Percentiles rank a stretch among this genome's conserved stretches.
These are phyloP conservation scores for Aphaenogaster rudis DNA, from an alignment of 1,140 invertebrate species.

Conservation along the genomic window DNA sequence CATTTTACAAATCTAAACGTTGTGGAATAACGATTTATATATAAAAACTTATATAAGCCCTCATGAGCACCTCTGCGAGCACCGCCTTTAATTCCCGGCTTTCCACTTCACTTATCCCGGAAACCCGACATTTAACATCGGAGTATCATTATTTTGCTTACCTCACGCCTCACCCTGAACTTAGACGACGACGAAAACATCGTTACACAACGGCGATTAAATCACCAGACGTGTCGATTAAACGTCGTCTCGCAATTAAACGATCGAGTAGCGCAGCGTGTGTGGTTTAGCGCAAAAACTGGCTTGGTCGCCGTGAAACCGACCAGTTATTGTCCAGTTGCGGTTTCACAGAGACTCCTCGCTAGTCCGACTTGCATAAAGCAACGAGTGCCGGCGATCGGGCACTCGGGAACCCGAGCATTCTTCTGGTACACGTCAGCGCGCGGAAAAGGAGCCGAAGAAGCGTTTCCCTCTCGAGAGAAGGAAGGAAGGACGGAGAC, in stretches of 20 bases:
- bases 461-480: constrained; percentile 44
- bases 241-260: background rate
- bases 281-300: background rate
- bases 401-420: constrained; percentile 21
- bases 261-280: no score
- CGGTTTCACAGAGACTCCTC: constrained; percentile 9
- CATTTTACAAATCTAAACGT: background rate
- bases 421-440: constrained; percentile 59
- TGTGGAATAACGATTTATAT: background rate
- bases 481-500: constrained; percentile 41
- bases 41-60: background rate
- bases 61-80: background rate
- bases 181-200: constrained; percentile 4
- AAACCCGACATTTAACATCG: constrained; percentile 29
- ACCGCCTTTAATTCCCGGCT: background rate
- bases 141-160: background rate
- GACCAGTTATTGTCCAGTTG: background rate
- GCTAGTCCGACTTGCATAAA: constrained; percentile 26
- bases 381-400: background rate
- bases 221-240: constrained; percentile 16
- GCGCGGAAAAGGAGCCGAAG: constrained; percentile 52
- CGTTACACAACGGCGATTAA: constrained; percentile 16
- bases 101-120: background rate
- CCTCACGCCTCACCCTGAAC: constrained; percentile 4
- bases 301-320: background rate